These are phyloP conservation scores for Halisarca cf. caerulea DNA, from an alignment of 37 sponge, comb jelly and placozoan genomes.

Conservation along the genomic window DNA sequence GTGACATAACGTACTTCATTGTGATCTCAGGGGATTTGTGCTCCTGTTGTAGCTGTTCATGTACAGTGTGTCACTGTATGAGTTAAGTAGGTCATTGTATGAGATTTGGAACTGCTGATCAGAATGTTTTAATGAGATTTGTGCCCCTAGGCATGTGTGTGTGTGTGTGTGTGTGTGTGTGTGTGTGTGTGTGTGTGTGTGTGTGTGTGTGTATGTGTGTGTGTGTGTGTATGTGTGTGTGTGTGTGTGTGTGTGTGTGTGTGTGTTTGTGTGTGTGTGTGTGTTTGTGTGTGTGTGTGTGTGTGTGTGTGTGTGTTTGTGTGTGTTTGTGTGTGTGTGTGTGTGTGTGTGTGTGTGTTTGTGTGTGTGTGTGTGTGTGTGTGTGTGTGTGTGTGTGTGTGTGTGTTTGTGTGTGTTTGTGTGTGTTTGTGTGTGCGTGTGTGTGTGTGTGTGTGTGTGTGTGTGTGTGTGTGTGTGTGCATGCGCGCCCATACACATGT, in stretches of 20 bases:
- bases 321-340: constrained; percentile 14
- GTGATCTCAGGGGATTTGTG: too few species aligned
- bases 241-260: neutral
- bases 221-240: constrained; percentile 15
- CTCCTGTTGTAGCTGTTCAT: too few species aligned
- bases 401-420: constrained; percentile 17
- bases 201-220: constrained; percentile 16
- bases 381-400: neutral
- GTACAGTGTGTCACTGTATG: too few species aligned
- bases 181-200: constrained; percentile 20
- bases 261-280: constrained; percentile 7
- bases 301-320: constrained; percentile 15
- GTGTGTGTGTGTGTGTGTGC: constrained; percentile 15
- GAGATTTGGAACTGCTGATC: too few species aligned
- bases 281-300: constrained; percentile 19
- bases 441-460: constrained; percentile 14
- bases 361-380: constrained; percentile 6
- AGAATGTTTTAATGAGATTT: too few species aligned
- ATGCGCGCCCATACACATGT: neutral
- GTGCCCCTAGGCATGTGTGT: too few species aligned
- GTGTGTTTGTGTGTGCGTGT: constrained; percentile 15
- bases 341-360: constrained; percentile 7
- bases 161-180: constrained; percentile 1
- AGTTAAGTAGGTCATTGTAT: too few species aligned
- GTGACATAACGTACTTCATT: too few species aligned